A percentile compares a stretch with the other conserved stretches of the same genome.
These are phyloP conservation scores for Tichodroma muraria DNA, from an alignment of 2,113 vertebrate species.

Conservation along the genomic window DNA sequence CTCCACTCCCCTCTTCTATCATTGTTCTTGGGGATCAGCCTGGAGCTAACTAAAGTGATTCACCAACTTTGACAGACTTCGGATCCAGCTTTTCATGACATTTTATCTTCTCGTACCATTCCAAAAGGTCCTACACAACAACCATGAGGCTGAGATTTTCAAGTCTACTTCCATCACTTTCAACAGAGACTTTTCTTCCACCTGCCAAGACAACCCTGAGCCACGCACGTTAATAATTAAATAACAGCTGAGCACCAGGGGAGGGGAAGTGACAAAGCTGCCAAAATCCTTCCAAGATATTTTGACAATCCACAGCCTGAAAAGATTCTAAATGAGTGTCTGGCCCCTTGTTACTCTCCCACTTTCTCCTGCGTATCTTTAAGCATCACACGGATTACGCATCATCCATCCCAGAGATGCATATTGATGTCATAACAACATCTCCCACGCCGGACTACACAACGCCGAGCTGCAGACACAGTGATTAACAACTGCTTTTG, in stretches of 20 bases:
- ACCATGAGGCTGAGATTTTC: not conserved
- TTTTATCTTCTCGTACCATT: not conserved
- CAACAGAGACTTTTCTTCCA: constrained; percentile 23
- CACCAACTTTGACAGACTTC: not conserved
- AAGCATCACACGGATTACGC: not conserved
- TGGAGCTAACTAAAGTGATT: not conserved
- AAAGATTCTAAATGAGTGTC: constrained; percentile 59
- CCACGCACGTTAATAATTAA: constrained; percentile 41
- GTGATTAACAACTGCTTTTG: constrained; percentile 37
- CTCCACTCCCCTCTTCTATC: not conserved
- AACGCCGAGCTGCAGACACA: not conserved
- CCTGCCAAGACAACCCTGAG: not conserved
- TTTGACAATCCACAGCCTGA: constrained; percentile 56
- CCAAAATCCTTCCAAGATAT: constrained; percentile 33
- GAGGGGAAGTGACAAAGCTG: constrained; percentile 55
- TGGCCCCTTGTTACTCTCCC: constrained; percentile 3
- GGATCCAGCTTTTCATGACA: not conserved
- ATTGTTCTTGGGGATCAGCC: not conserved
- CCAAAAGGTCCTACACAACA: not conserved
- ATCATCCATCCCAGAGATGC: constrained; percentile 38
- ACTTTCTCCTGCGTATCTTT: constrained; percentile 23
- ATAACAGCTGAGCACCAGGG: constrained; percentile 37
- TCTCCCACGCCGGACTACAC: not conserved
- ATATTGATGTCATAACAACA: constrained; percentile 50
- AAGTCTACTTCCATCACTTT: constrained; percentile 1